Base-by-base conservation (phyloP, 2,113 vertebrate genomes). In the Phyllopteryx taeniolatus region DNA sequence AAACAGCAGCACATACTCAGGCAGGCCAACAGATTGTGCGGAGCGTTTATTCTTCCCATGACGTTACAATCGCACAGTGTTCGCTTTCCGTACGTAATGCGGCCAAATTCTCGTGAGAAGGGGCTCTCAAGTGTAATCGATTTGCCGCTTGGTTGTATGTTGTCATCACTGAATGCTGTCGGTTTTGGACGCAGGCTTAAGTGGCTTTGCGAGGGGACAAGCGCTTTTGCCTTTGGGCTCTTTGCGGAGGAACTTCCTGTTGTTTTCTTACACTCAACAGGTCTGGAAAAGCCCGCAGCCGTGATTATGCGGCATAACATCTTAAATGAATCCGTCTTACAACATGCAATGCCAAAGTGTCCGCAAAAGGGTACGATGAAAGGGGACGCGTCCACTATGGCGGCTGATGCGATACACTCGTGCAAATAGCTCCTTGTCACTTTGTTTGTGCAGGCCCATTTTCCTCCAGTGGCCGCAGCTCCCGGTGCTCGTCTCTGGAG, bases 401-500 rank as follows among this genome's bases (percentile, higher is more conserved):
- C 31, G n/a, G n/a, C 22, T 17, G 19, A 67, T 68, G 56, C 60
- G 69, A 51, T 60, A 66, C 12, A 46, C 47, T 47, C 70, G 22
- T 59, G 62, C 31, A 76, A 79, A 83, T 75, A 72, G 75, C 78
- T 84, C 75, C 74, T 79, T 86, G 82, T 85, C 80, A 68, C 66
- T 82, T 59, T 78, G 66, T 89, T 88, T 85, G 84, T 57, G 72
- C 61, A 88, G 84, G 81, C 83, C 75, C 80, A 86, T 87, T 86
- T 88, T 81, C 73, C 85, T 81, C 73, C 85, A 83, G 75, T 68
- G 73, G 86, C 77, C 65, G 70, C 74, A 57, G 74, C 72, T 73
- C 78, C 70, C 43, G 35, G 81, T 85, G 83, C 84, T 82, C 35
- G 85, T 90, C 86, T 78, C 72, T 5, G 72, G 86, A 83, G 90